Evolutionary conservation across 2,797 vertebrate species (phyloP), one percentile per base, ranked within the genome.

Genomic region (Poecilia gillii): DNA sequence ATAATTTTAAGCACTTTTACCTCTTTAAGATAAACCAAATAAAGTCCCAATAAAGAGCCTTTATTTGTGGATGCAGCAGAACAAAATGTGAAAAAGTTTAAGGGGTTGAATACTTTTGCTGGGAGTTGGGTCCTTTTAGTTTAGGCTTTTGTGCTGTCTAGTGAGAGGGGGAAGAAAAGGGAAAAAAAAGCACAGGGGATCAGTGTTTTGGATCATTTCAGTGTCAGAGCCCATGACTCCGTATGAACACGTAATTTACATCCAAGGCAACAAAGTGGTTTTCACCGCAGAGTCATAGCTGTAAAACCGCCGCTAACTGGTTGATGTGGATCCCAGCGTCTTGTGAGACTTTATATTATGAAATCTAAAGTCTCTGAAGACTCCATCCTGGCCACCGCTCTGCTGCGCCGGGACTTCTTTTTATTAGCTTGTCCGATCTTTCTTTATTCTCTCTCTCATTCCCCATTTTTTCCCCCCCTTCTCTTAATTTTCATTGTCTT

Each of bases 221-320:
- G 75, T 86, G 88, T 92, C 87, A 88, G 88, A 90, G 86, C 83
- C 80, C 86, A 74, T 87, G 86, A 86, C 89, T 92, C 88, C 87
- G 87, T 90, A 90, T 81, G 91, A 94, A 93, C 89, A 90, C 83
- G 89, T 94, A 90, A 95, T 94, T 94, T 94, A 91, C 91, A 92
- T 94, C 92, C 88, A 53, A 90, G 91, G 91, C 88, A 94, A 94
- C 94, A 93, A 92, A 94, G 91, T 94, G 92, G 91, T 93, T 95
- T 92, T 89, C 85, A 88, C 91, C 94, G 84, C 93, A 94, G 87
- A 91, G 92, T 93, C 92, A 93, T 92, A 93, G 93, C 93, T 93
- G 94, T 93, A 93, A 94, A 95, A 93, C 93, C 94, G 45, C 90
- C 82, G 89, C 90, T 91, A 92, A 94, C 92, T 85, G 89, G 88